Conservation (phyloP, 2,797 vertebrate genomes). For the Mus minutoides region DNA sequence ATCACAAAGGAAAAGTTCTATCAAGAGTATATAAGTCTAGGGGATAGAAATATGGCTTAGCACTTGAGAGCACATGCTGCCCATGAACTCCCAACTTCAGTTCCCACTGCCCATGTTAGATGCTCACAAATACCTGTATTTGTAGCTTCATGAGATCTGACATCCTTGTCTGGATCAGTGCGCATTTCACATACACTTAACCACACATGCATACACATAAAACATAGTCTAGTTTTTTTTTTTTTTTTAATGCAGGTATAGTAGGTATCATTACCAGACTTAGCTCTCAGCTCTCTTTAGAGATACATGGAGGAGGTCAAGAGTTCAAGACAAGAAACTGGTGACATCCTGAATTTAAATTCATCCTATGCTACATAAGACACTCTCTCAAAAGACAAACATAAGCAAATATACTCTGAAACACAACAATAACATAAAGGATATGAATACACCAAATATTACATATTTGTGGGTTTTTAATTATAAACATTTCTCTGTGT, state of each 20-base stretch:
- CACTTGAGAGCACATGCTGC: neutral
- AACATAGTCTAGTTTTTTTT: neutral
- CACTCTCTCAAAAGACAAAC: neutral
- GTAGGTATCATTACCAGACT: neutral
- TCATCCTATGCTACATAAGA: neutral
- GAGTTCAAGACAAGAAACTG: neutral
- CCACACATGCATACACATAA: neutral
- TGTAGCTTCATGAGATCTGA: neutral
- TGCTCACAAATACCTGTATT: neutral
- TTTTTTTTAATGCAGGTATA: too few species aligned
- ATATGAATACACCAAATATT: neutral
- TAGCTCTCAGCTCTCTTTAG: neutral
- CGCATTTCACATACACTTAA: neutral
- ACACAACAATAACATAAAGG: neutral
- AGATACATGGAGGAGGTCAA: neutral
- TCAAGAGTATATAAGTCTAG: neutral
- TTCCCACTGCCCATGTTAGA: neutral
- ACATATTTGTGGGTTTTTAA: neutral
- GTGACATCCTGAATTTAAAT: neutral
- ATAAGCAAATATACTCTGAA: neutral
- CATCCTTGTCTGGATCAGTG: neutral
- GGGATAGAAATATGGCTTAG: neutral
- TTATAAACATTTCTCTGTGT: conserved; percentile 57
- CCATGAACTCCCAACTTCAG: neutral
- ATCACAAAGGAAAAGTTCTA: neutral